Percentiles rank a stretch among this genome's conserved stretches.
phyloP scores from a whole-genome alignment of 1,140 invertebrate genomes.

The Conopomorpha cramerella region DNA sequence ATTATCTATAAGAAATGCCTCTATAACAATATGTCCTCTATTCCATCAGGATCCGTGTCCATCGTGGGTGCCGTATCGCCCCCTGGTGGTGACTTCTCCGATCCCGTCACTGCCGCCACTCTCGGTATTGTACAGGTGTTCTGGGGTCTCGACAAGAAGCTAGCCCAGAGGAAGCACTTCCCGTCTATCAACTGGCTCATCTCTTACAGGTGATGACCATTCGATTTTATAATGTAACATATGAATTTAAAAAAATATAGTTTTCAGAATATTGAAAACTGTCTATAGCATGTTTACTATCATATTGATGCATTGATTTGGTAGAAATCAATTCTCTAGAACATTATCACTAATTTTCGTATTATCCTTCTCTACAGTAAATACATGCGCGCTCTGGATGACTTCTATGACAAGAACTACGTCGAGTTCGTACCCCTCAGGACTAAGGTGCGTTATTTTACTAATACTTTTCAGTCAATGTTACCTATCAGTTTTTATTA shows the following conservation, averaged over 20 bases:
- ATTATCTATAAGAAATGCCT: too few relatives aligned
- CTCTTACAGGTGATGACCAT: slow-evolving; percentile 95
- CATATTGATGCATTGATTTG: too few relatives aligned
- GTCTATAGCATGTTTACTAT: too few relatives aligned
- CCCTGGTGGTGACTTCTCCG: slow-evolving; percentile 99
- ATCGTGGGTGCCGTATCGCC: slow-evolving; percentile 99
- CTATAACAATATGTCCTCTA: too few relatives aligned
- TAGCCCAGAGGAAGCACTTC: slow-evolving; percentile 99
- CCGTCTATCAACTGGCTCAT: slow-evolving; percentile 99
- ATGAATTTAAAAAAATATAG: too few relatives aligned
- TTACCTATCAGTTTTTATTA: too few relatives aligned
- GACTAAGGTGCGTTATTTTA: slow-evolving; percentile 72
- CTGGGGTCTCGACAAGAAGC: slow-evolving; percentile 99
- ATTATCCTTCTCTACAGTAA: slow-evolving; percentile 84
- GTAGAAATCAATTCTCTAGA: too few relatives aligned
- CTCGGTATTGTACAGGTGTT: slow-evolving; percentile 99
- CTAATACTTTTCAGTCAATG: not conserved
- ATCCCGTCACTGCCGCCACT: slow-evolving; percentile 99
- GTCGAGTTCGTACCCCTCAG: slow-evolving; percentile 96
- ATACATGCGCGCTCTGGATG: slow-evolving; percentile 96
- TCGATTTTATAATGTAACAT: too few relatives aligned
- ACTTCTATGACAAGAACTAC: slow-evolving; percentile 99
- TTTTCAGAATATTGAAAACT: too few relatives aligned
- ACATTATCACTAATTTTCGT: too few relatives aligned
- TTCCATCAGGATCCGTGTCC: slow-evolving; percentile 90